These are phyloP conservation scores for Cephalopterus ornatus DNA, from an alignment of 2,113 vertebrate species.

Conservation along the genomic window DNA sequence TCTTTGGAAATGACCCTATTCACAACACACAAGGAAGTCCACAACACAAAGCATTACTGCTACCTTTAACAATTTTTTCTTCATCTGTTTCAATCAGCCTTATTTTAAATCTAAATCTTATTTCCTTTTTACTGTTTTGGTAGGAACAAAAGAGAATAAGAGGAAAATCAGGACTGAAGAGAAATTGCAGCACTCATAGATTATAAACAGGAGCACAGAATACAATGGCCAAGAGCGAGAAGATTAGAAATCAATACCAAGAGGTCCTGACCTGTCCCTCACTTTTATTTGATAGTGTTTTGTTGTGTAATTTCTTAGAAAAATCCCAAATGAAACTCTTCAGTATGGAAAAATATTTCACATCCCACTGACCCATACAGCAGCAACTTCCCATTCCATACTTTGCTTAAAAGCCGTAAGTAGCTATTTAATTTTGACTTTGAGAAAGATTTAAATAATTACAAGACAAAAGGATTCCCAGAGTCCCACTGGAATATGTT, in stretches of 20 bases:
- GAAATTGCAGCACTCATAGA: neutral
- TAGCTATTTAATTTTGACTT: neutral
- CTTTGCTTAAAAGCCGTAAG: neutral
- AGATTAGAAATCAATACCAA: neutral
- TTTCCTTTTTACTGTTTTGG: neutral
- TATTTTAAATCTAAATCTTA: neutral
- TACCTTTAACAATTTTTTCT: neutral
- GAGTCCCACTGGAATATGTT: neutral
- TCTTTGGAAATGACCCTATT: neutral
- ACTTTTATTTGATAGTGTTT: neutral
- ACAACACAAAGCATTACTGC: neutral
- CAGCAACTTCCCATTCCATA: neutral
- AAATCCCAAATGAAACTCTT: neutral
- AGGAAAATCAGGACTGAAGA: neutral
- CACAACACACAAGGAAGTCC: neutral
- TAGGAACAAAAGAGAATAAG: neutral
- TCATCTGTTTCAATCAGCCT: neutral
- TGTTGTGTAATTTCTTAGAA: neutral
- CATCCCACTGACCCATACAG: neutral
- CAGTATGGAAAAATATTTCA: neutral
- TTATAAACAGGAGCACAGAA: neutral
- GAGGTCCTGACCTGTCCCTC: fast-evolving
- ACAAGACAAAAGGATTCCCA: neutral
- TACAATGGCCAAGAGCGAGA: neutral
- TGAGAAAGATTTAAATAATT: neutral